Evolutionary conservation across 2,113 vertebrate genomes (phyloP).

Genomic region (Charina bottae): DNA sequence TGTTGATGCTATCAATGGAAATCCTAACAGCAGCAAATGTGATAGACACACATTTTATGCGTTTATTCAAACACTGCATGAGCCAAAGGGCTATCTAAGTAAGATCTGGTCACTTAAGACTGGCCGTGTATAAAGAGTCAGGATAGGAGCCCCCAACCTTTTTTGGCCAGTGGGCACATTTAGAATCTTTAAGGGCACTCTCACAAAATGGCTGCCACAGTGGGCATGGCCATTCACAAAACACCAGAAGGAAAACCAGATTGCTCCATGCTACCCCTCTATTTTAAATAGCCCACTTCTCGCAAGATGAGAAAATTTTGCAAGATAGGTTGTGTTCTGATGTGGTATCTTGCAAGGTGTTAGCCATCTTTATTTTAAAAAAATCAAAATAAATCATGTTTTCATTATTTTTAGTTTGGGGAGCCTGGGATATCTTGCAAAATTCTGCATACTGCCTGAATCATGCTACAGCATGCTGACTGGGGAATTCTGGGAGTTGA

Average conservation of each 20-base stretch:
- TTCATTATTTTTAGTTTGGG: neutral
- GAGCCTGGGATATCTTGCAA: neutral
- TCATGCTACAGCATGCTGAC: neutral
- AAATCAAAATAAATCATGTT: neutral
- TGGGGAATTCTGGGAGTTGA: neutral
- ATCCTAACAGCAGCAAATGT: neutral
- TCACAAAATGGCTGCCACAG: neutral
- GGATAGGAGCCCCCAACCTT: neutral
- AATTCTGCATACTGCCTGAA: neutral
- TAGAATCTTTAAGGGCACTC: neutral
- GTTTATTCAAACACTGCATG: neutral
- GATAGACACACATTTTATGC: too few species aligned
- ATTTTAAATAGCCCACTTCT: neutral
- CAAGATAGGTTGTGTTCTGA: too few species aligned
- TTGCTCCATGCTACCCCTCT: neutral
- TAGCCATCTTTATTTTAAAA: neutral
- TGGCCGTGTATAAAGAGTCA: neutral
- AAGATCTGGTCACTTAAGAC: neutral
- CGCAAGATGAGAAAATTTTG: neutral
- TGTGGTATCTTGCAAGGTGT: too few species aligned
- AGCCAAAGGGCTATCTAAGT: neutral
- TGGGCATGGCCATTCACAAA: neutral
- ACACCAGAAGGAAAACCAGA: neutral
- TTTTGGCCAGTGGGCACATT: neutral
- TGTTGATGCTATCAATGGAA: neutral